Percentiles rank a stretch among this genome's conserved stretches.
Evolutionary conservation across 2,113 vertebrate genomes (phyloP).

Genomic region (Ptilonorhynchus violaceus): DNA sequence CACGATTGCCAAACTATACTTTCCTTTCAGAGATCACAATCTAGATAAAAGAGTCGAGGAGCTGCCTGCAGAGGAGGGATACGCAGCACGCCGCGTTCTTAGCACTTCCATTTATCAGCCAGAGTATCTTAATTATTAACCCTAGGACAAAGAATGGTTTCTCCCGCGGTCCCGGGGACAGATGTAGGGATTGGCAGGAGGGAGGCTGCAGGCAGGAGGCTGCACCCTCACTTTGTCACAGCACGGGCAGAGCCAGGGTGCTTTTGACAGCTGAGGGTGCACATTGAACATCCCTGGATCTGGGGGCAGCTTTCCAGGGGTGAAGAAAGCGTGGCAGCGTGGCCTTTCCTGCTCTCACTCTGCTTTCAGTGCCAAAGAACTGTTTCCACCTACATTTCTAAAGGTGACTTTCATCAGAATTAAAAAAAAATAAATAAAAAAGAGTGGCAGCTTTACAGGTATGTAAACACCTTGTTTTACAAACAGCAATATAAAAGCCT

Average conservation of each 20-base stretch:
- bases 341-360: background rate
- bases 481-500: slow-evolving; percentile 24
- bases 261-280: fast-evolving
- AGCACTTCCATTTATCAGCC: background rate
- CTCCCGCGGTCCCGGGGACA: background rate
- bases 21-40: background rate
- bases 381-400: background rate
- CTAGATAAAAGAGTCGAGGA: background rate
- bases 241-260: fast-evolving
- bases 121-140: background rate
- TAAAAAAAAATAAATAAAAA: background rate
- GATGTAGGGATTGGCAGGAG: background rate
- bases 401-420: background rate
- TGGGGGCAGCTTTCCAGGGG: background rate
- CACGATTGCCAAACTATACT: background rate
- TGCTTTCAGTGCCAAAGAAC: background rate
- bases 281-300: background rate
- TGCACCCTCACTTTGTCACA: background rate
- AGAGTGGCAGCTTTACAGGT: slow-evolving; percentile 42
- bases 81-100: fast-evolving
- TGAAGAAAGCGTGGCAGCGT: fast-evolving
- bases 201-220: background rate
- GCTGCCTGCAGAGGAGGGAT: background rate
- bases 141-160: background rate
- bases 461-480: slow-evolving; percentile 64